A percentile compares a stretch with the other conserved stretches of the same genome.
These are phyloP conservation scores for Cyanoderma ruficeps DNA, from an alignment of 2,113 vertebrate species.

Conservation along the genomic window DNA sequence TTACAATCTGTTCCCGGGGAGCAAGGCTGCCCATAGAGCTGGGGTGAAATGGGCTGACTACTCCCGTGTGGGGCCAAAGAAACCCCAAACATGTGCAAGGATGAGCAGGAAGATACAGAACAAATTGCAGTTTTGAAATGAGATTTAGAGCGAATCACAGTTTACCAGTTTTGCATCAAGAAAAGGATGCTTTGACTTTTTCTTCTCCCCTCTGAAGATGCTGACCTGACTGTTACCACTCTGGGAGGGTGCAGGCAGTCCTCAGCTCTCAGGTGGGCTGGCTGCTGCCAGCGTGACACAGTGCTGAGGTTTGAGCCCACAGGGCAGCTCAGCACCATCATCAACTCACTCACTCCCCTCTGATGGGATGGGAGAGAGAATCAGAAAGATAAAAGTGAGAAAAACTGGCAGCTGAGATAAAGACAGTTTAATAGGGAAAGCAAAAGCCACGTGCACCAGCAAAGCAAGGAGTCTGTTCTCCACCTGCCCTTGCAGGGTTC, in stretches of 20 bases:
- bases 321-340: not conserved
- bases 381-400: not conserved
- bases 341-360: not conserved
- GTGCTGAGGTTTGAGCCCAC: not conserved
- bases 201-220: not conserved
- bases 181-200: not conserved
- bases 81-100: not conserved
- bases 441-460: not conserved
- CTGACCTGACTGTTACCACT: not conserved
- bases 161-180: not conserved
- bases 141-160: not conserved
- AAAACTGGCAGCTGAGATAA: not conserved
- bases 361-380: not conserved
- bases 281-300: not conserved
- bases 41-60: not conserved
- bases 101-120: not conserved
- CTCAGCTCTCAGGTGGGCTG: not conserved
- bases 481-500: not conserved
- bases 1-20: not conserved
- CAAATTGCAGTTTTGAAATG: not conserved
- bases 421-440: not conserved
- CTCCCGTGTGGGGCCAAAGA: not conserved
- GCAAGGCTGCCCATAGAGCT: accelerated
- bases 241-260: accelerated
- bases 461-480: not conserved